phyloP scores from a whole-genome alignment of 2,113 vertebrate species.

The Cyphomyrus discorhynchus region DNA sequence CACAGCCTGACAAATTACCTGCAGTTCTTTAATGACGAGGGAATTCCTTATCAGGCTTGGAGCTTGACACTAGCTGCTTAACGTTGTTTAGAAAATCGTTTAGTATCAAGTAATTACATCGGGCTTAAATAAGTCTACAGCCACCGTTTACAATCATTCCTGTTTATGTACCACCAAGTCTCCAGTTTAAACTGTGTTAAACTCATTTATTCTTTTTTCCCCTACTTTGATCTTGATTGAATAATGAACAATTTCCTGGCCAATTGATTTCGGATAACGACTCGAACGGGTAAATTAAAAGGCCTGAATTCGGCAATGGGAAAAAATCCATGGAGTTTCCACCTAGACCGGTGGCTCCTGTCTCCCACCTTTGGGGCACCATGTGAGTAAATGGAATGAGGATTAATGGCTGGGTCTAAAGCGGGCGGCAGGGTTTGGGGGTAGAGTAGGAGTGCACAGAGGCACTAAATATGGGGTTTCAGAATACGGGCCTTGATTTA shows the following conservation, averaged over 20 bases:
- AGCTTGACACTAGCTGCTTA: neutral
- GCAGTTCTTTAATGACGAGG: neutral
- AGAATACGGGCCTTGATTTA: neutral
- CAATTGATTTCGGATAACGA: constrained; percentile 13
- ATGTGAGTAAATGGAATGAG: neutral
- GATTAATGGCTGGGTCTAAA: neutral
- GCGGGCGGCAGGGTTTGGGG: neutral
- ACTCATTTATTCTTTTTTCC: constrained; percentile 7
- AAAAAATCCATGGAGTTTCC: constrained; percentile 15
- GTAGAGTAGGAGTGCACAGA: neutral
- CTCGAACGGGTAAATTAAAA: neutral
- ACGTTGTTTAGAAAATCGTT: constrained; percentile 4
- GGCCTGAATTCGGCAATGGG: neutral
- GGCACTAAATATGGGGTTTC: neutral
- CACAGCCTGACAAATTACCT: neutral
- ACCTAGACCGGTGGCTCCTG: neutral
- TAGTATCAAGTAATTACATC: constrained; percentile 7
- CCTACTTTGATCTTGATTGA: neutral
- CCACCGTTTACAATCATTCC: constrained; percentile 54
- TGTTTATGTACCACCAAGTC: constrained; percentile 34
- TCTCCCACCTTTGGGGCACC: neutral
- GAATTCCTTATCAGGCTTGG: neutral
- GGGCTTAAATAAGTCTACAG: neutral
- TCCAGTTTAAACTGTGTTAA: neutral
- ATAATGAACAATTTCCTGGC: constrained; percentile 15